Conservation (phyloP, 2,797 vertebrate species). For the Geotrypetes seraphini region DNA sequence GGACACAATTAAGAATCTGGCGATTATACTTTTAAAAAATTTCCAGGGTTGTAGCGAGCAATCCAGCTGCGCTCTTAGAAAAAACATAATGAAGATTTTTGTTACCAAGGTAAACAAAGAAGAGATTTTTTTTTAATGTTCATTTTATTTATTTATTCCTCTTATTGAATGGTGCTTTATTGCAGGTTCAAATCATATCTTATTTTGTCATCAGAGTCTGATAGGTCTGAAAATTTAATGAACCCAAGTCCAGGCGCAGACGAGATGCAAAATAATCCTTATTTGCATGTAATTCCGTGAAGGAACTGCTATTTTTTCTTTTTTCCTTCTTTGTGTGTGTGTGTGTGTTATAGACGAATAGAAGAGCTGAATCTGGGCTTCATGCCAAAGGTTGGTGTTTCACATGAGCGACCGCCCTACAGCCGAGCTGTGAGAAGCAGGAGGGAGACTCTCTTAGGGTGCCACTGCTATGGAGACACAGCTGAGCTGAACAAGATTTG, state of each 20-base stretch:
- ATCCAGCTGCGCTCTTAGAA: slow-evolving; percentile 42
- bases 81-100: slow-evolving; percentile 46
- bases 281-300: slow-evolving; percentile 57
- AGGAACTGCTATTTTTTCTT: slow-evolving; percentile 49
- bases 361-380: slow-evolving; percentile 80
- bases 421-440: slow-evolving; percentile 72
- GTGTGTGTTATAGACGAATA: slow-evolving; percentile 82
- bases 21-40: slow-evolving; percentile 32
- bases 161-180: slow-evolving; percentile 27
- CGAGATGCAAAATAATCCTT: slow-evolving; percentile 70
- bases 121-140: slow-evolving; percentile 45
- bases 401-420: slow-evolving; percentile 71
- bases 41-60: slow-evolving; percentile 36
- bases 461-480: slow-evolving; percentile 88
- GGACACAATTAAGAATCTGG: slow-evolving; percentile 48
- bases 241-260: slow-evolving; percentile 64
- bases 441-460: slow-evolving; percentile 74
- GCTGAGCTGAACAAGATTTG: slow-evolving; percentile 86
- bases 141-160: slow-evolving; percentile 37
- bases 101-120: slow-evolving; percentile 54
- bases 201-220: slow-evolving; percentile 48
- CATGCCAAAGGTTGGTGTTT: slow-evolving; percentile 80
- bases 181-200: slow-evolving; percentile 58
- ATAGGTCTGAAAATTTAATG: slow-evolving; percentile 43
- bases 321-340: no score